Evolutionary conservation across 2,113 vertebrate species (phyloP), one percentile per base, ranked within the genome.

Genomic region (Falco punctatus): DNA sequence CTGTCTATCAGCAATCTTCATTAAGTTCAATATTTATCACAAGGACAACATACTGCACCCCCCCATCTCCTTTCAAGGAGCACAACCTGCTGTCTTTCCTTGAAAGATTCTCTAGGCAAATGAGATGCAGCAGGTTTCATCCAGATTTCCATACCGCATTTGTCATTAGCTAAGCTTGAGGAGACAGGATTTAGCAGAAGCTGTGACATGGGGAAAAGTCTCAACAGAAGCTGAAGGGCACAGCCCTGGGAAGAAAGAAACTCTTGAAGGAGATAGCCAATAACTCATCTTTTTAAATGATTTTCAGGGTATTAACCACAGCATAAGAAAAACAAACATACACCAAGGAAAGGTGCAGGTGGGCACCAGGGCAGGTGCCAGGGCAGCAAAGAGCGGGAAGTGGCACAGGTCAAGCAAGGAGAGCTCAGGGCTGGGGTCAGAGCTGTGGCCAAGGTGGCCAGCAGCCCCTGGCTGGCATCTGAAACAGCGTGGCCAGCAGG

Each of bases 41-140:
- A 91, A 86, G 90, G 88, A 91, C 91, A 95, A 91, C 48, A 33
- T 23, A 55, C 52, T 1, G 10, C 35, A 15, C 82, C 55, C 62
- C 44, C 55, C 11, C 51, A 57, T 51, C 62, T 48, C 78, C 66
- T 81, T 52, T 85, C 32, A 71, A 64, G 73, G 59, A 54, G 58
- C 83, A 75, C 87, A 85, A 82, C 87, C 90, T 85, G 73, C 92
- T 93, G 85, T 94, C 85, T 96, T 90, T 35, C 94, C 78, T 44
- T 88, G 87, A 94, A 84, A 93, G 90, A 82, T 95, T 96, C 90
- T 54, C 93, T 38, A 95, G 71, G 94, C 92, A 96, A 96, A 95
- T 96, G 94, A 96, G 93, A 96, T 94, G 95, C 95, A 97, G 95
- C 91, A 97, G 95, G 96, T 96, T 96, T 96, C 95, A 87, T 71